Evolutionary conservation across 2,888 invertebrate genomes (phyloP).

Genomic region (Eupithecia exiguata): DNA sequence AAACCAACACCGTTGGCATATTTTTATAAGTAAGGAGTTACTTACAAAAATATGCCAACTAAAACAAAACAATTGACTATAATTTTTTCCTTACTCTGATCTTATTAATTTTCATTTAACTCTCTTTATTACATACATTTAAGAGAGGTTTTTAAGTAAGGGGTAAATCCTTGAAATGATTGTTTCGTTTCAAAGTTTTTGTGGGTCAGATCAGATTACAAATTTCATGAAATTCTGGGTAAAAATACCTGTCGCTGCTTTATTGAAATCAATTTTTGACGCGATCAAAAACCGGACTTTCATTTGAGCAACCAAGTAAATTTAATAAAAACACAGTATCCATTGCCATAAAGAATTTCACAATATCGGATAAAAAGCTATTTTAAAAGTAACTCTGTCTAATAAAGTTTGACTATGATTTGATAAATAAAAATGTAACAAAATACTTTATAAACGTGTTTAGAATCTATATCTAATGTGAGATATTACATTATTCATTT

Average conservation of each 20-base stretch:
- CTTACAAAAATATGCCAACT: neutral
- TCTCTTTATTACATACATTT: neutral
- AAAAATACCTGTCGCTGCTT: no score
- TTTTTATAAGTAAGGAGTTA: neutral
- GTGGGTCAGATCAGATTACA: neutral
- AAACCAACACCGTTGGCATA: neutral
- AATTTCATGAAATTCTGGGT: neutral
- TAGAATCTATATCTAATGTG: constrained; percentile 36
- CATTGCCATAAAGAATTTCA: neutral
- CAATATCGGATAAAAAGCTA: neutral
- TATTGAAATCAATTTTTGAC: neutral
- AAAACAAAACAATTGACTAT: neutral
- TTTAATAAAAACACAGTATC: neutral
- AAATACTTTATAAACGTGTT: constrained; percentile 38
- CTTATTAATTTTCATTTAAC: neutral
- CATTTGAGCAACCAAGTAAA: neutral
- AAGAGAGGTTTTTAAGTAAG: neutral
- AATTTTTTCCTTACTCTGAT: neutral
- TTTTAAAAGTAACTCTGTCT: neutral
- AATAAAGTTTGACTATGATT: neutral
- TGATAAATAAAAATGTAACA: constrained; percentile 22
- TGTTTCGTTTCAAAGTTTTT: neutral
- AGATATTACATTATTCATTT: constrained; percentile 38
- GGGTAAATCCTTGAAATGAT: neutral
- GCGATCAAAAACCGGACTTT: neutral